Evolutionary conservation across 2,113 vertebrate genomes (phyloP).

Genomic region (Pseudonaja textilis): DNA sequence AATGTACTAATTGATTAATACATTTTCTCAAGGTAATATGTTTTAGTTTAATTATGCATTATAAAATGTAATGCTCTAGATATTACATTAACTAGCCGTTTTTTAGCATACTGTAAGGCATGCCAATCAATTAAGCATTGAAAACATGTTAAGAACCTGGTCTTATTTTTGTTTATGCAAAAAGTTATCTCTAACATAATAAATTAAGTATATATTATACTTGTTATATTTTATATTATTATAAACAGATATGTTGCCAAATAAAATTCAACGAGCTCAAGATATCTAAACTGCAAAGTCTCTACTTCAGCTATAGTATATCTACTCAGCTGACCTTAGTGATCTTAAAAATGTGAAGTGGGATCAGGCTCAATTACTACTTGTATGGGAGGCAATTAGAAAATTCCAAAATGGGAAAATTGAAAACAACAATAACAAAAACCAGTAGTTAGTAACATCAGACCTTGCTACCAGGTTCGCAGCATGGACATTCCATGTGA

Average conservation of each 20-base stretch:
- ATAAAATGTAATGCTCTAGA: slow-evolving; percentile 44
- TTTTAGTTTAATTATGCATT: slow-evolving; percentile 12
- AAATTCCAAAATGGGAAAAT: neutral
- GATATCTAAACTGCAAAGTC: neutral
- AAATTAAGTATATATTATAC: slow-evolving; percentile 35
- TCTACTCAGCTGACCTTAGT: neutral
- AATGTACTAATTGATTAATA: slow-evolving; percentile 17
- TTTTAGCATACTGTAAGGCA: slow-evolving; percentile 29
- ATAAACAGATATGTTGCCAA: slow-evolving; percentile 26
- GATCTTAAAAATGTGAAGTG: neutral
- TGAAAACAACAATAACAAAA: neutral
- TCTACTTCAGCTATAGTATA: neutral
- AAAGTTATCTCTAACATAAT: slow-evolving; percentile 37
- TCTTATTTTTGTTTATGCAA: slow-evolving; percentile 30
- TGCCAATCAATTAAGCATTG: slow-evolving; percentile 36
- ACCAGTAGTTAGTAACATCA: neutral
- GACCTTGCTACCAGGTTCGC: neutral
- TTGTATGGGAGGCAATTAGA: neutral
- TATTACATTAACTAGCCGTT: slow-evolving; percentile 6
- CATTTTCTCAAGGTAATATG: slow-evolving; percentile 18
- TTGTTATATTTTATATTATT: neutral
- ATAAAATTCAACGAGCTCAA: slow-evolving; percentile 16
- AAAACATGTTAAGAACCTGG: slow-evolving; percentile 8
- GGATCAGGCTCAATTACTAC: neutral
- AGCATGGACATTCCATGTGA: neutral